Conservation (phyloP, 2,113 vertebrate species). For the Heterotis niloticus region DNA sequence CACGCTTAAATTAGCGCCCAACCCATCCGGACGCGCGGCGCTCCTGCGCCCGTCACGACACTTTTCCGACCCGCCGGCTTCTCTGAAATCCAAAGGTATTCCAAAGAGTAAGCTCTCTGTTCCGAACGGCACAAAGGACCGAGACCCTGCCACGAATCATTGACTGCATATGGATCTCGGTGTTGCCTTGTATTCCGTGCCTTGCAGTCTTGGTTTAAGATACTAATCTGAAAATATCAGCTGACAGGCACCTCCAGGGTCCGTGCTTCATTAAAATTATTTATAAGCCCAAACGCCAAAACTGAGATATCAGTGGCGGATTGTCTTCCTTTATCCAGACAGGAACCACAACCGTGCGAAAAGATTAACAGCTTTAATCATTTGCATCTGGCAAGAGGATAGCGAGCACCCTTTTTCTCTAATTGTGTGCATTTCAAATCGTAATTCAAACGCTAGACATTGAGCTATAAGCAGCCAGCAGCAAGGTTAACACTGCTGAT, state of each 20-base stretch:
- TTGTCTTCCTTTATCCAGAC: not conserved
- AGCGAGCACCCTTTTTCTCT: conserved; percentile 24
- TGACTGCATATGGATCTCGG: not conserved
- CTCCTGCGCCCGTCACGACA: not conserved
- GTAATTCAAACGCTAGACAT: conserved; percentile 56
- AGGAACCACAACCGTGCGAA: not conserved
- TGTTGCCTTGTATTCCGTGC: not conserved
- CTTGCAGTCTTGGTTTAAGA: not conserved
- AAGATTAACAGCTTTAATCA: conserved; percentile 13
- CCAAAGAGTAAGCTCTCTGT: not conserved
- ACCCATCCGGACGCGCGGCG: not conserved
- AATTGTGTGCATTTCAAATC: conserved; percentile 55
- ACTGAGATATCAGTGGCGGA: not conserved
- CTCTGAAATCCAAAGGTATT: not conserved
- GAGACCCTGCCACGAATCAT: not conserved
- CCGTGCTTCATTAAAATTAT: conserved; percentile 25
- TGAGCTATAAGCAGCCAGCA: conserved; percentile 53
- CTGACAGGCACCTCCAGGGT: not conserved
- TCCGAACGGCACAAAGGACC: not conserved
- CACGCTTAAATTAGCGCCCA: too few relatives aligned
- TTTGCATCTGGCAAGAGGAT: conserved; percentile 47
- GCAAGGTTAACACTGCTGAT: conserved; percentile 65
- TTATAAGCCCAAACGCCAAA: conserved; percentile 35
- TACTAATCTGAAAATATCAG: conserved; percentile 6
- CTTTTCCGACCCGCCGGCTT: not conserved